phyloP scores from a whole-genome alignment of 64 coral and sea anemone genomes.

The Dendronephthya gigantea region DNA sequence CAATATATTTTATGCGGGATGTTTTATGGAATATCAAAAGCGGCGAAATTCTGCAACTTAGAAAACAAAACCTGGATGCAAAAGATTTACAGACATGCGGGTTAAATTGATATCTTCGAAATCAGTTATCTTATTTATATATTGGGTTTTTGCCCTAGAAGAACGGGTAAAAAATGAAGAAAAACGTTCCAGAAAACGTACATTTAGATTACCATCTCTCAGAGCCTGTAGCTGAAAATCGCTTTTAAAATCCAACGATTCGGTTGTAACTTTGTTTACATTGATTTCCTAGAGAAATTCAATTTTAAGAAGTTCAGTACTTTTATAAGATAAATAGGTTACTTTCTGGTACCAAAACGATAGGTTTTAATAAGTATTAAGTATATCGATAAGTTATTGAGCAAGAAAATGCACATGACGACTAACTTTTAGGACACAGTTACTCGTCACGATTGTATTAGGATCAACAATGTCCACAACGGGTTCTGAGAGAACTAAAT shows the following conservation, averaged over 20 bases:
- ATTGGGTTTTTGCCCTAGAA: no score
- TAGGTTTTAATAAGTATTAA: background rate
- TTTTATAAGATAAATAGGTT: background rate
- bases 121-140: no score
- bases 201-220: constrained; percentile 48
- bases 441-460: constrained; percentile 41
- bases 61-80: no score
- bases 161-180: no score
- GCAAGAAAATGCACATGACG: background rate
- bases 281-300: constrained; percentile 48
- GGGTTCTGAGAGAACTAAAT: constrained; percentile 53
- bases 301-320: background rate
- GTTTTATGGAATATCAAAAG: no score
- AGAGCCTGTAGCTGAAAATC: constrained; percentile 51
- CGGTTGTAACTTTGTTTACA: constrained; percentile 38
- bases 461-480: constrained; percentile 60
- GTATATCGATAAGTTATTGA: background rate
- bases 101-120: no score
- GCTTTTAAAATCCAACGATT: constrained; percentile 63
- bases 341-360: background rate
- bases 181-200: background rate
- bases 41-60: no score
- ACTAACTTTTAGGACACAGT: constrained; percentile 59
- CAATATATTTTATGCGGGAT: no score
- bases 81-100: no score